Conservation (phyloP, 2,888 invertebrate species). For the Busseola fusca region DNA sequence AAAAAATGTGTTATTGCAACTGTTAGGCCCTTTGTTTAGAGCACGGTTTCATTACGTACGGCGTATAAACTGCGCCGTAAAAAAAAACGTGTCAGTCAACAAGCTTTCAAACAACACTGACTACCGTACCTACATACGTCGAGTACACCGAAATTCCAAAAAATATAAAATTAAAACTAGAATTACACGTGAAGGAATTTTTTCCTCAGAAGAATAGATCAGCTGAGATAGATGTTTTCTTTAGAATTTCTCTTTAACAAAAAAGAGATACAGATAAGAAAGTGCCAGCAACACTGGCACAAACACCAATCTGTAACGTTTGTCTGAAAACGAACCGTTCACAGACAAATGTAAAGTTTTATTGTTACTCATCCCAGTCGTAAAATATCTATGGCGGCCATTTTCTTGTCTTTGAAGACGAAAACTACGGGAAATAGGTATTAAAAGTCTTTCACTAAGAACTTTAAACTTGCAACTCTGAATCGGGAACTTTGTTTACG, state of each 20-base stretch:
- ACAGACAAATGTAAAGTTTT: slow-evolving; percentile 48
- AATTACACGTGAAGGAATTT: neutral
- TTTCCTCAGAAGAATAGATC: neutral
- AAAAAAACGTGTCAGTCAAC: neutral
- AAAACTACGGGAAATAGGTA: slow-evolving; percentile 57
- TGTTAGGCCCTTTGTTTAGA: no score
- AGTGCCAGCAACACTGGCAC: slow-evolving; percentile 10
- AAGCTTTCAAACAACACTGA: neutral
- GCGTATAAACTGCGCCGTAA: no score
- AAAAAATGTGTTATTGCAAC: neutral
- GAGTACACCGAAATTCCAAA: neutral
- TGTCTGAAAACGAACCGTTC: slow-evolving; percentile 32
- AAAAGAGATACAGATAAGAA: slow-evolving; percentile 29
- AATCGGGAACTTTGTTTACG: slow-evolving; percentile 59
- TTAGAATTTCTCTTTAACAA: slow-evolving; percentile 12
- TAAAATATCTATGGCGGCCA: slow-evolving; percentile 53
- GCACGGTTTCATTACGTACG: no score
- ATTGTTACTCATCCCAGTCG: slow-evolving; percentile 43
- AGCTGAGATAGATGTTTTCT: neutral
- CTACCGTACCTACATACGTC: neutral
- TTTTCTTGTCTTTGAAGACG: slow-evolving; percentile 48
- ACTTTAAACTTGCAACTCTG: slow-evolving; percentile 61
- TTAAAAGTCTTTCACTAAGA: slow-evolving; percentile 63
- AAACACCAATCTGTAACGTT: slow-evolving; percentile 42
- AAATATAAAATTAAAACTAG: neutral